A percentile compares a stretch with the other conserved stretches of the same genome.
Conservation (phyloP, 2,888 invertebrate species). For the Eupithecia inturbata region DNA sequence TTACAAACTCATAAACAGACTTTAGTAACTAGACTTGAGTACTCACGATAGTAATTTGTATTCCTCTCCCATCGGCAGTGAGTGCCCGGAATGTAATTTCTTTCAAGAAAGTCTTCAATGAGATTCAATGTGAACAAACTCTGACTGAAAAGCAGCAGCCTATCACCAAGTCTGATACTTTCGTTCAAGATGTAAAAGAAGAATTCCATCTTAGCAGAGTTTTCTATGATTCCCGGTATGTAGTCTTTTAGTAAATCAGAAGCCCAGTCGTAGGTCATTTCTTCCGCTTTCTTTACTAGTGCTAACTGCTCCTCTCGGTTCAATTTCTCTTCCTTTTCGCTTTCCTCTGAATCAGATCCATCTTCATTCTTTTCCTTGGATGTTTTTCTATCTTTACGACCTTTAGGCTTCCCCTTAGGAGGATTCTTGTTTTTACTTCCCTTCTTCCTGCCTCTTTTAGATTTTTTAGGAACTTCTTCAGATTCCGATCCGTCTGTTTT, state of each 20-base stretch:
- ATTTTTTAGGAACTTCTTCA: conserved; percentile 67
- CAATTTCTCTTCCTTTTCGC: conserved; percentile 84
- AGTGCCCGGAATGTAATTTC: conserved; percentile 87
- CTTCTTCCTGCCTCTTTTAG: conserved; percentile 66
- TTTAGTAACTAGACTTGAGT: conserved; percentile 8
- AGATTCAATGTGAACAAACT: conserved; percentile 97
- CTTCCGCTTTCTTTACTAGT: conserved; percentile 88
- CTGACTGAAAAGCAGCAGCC: conserved; percentile 97
- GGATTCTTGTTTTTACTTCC: conserved; percentile 66
- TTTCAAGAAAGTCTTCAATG: conserved; percentile 96
- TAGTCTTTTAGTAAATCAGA: conserved; percentile 93
- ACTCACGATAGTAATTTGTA: conserved; percentile 95
- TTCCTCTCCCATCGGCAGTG: conserved; percentile 93
- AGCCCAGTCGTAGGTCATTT: conserved; percentile 95
- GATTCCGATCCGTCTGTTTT: conserved; percentile 68
- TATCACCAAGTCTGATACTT: conserved; percentile 93
- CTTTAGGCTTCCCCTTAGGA: conserved; percentile 72
- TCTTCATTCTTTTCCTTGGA: conserved; percentile 82
- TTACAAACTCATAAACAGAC: not conserved
- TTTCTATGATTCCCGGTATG: conserved; percentile 93
- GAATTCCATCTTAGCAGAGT: conserved; percentile 97
- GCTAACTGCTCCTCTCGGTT: conserved; percentile 84
- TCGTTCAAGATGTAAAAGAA: conserved; percentile 96
- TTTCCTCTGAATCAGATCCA: conserved; percentile 78
- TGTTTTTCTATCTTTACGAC: conserved; percentile 75